A percentile compares a stretch with the other conserved stretches of the same genome.
Evolutionary conservation across 2,888 invertebrate species (phyloP).

Genomic region (Ptycholaimellus sp.): DNA sequence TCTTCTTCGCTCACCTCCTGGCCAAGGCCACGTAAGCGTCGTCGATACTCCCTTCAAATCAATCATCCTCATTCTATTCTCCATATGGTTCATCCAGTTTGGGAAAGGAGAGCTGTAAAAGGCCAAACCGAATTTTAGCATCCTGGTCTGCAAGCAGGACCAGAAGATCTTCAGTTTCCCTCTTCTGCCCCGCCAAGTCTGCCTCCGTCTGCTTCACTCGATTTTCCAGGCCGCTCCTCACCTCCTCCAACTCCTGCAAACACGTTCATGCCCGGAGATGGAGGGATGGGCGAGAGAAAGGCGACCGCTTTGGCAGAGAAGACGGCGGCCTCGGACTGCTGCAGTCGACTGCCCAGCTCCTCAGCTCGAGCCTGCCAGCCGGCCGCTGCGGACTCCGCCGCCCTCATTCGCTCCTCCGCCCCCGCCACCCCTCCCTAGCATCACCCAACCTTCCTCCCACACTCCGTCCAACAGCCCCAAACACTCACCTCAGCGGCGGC

Average conservation of each 20-base stretch:
- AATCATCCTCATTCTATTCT: no score
- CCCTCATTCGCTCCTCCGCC: no score
- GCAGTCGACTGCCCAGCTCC: conserved; percentile 15
- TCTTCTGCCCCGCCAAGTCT: conserved; percentile 34
- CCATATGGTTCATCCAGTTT: no score
- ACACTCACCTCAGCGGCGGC: no score
- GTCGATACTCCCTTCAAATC: conserved; percentile 41
- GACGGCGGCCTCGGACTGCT: not conserved
- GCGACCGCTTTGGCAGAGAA: conserved; percentile 1
- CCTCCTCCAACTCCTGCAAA: not conserved
- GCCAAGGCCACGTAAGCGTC: conserved; percentile 27
- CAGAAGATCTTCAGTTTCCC: conserved; percentile 76
- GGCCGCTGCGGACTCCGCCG: no score
- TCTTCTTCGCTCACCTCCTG: conserved; percentile 1
- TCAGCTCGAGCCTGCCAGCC: conserved; percentile 10
- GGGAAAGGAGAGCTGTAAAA: no score
- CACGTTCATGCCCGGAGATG: not conserved
- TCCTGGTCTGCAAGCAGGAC: conserved; percentile 72
- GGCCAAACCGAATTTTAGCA: conserved; percentile 42
- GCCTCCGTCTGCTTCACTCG: no score
- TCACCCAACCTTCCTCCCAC: no score
- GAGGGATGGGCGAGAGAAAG: not conserved
- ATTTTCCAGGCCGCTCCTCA: no score
- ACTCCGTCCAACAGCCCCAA: no score
- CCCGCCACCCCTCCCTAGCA: no score